Conservation (phyloP, 2,113 vertebrate species). For the Oncorhynchus kisutch region DNA sequence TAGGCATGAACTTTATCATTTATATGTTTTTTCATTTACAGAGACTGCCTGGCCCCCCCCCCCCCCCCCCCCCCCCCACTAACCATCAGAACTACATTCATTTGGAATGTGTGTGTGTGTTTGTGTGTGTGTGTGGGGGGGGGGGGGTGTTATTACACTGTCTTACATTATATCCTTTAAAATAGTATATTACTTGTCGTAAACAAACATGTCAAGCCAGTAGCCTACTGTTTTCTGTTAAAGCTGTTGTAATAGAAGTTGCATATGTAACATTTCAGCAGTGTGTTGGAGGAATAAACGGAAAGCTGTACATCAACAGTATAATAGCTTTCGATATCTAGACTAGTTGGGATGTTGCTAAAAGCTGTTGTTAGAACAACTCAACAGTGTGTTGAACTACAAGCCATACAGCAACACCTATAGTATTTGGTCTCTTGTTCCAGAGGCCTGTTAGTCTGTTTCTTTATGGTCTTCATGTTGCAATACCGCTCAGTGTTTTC, state of each 20-base stretch:
- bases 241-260: background rate
- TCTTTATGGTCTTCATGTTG: background rate
- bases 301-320: background rate
- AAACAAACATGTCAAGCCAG: background rate
- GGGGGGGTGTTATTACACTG: background rate
- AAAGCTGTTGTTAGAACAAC: too few relatives aligned
- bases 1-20: constrained; percentile 68
- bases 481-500: constrained; percentile 37
- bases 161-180: background rate
- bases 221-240: background rate
- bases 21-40: constrained; percentile 14
- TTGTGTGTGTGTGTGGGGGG: too few relatives aligned
- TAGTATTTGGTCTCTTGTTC: too few relatives aligned
- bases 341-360: background rate
- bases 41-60: too few relatives aligned
- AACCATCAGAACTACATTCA: background rate
- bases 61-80: background rate
- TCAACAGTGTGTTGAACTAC: too few relatives aligned
- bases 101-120: background rate
- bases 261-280: background rate
- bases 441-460: background rate
- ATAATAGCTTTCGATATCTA: background rate
- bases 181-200: background rate
- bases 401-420: too few relatives aligned
- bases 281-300: background rate